phyloP scores from a whole-genome alignment of 1,140 invertebrate species.

The Microvelia longipes region DNA sequence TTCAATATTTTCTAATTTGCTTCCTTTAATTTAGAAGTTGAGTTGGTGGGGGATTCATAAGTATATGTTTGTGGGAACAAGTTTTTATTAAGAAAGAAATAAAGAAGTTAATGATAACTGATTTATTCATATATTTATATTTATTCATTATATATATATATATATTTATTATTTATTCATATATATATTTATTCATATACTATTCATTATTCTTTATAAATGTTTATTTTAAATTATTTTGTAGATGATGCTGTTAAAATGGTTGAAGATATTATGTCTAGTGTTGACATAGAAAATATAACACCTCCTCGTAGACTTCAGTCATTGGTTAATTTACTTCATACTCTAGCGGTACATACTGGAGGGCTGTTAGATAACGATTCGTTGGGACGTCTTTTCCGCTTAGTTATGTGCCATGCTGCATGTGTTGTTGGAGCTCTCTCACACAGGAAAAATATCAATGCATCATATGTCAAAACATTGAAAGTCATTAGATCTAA shows the following conservation, averaged over 20 bases:
- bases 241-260: slow-evolving; percentile 12
- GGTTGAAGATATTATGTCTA: slow-evolving; percentile 27
- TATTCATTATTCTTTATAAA: too few relatives aligned
- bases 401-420: slow-evolving; percentile 36
- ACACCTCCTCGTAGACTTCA: slow-evolving; percentile 55
- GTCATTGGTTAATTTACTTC: slow-evolving; percentile 58
- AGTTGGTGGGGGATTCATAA: too few relatives aligned
- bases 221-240: too few relatives aligned
- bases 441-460: slow-evolving; percentile 34
- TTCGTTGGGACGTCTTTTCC: slow-evolving; percentile 44
- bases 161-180: too few relatives aligned
- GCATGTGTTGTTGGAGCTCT: slow-evolving; percentile 46
- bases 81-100: too few relatives aligned
- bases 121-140: too few relatives aligned
- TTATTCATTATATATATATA: too few relatives aligned
- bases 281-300: slow-evolving; percentile 41
- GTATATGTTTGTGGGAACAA: too few relatives aligned
- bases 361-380: slow-evolving; percentile 51
- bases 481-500: slow-evolving; percentile 50
- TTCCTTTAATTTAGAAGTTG: too few relatives aligned
- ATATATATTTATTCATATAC: too few relatives aligned
- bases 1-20: too few relatives aligned
- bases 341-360: slow-evolving; percentile 69
- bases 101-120: too few relatives aligned
- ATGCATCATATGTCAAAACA: slow-evolving; percentile 41